Percentiles rank a stretch among this genome's conserved stretches.
phyloP scores from a whole-genome alignment of 2,113 vertebrate genomes.

The Hippoglossus stenolepis region DNA sequence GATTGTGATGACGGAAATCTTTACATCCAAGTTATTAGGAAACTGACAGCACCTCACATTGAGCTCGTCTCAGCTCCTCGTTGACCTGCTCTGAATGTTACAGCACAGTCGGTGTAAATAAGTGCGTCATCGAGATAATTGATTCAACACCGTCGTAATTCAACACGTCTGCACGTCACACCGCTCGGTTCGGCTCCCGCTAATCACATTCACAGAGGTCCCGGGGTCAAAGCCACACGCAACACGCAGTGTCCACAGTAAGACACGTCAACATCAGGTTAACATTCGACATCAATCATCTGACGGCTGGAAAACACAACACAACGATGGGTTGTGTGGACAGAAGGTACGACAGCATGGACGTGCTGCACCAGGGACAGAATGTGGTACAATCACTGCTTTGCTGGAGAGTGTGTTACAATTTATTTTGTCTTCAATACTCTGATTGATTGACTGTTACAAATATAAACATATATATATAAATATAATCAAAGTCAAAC shows the following conservation, averaged over 20 bases:
- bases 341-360: too few relatives aligned
- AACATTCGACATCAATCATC: neutral
- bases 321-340: too few relatives aligned
- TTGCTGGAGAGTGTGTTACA: too few relatives aligned
- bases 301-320: neutral
- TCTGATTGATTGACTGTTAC: too few relatives aligned
- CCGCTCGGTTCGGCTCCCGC: neutral
- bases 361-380: too few relatives aligned
- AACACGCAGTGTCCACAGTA: neutral
- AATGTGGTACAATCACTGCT: too few relatives aligned
- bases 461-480: too few relatives aligned
- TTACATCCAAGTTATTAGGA: neutral
- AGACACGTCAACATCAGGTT: neutral
- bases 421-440: too few relatives aligned
- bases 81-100: neutral
- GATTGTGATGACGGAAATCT: too few relatives aligned
- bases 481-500: too few relatives aligned
- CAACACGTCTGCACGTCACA: neutral
- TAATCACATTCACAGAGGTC: constrained; percentile 2
- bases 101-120: neutral
- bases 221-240: neutral
- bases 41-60: neutral
- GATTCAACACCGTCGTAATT: neutral
- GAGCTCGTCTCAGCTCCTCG: too few relatives aligned
- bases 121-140: neutral